These are phyloP conservation scores for Isaurus tuberculatus DNA, from an alignment of 92 coral and sea anemone species.

Conservation along the genomic window DNA sequence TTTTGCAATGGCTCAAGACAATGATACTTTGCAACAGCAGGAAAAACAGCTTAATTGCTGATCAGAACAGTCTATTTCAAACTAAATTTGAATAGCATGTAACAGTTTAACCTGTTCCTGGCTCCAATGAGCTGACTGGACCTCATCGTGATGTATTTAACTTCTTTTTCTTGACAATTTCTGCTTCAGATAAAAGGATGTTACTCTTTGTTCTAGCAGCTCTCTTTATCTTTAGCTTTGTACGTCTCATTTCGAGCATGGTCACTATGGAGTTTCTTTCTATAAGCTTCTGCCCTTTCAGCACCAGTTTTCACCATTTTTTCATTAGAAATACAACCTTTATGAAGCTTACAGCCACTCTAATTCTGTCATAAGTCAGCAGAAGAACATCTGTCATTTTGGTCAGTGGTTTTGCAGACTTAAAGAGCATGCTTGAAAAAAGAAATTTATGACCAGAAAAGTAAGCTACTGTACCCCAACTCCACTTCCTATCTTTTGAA, in stretches of 20 bases:
- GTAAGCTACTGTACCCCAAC: constrained; percentile 12
- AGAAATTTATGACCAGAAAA: constrained; percentile 1
- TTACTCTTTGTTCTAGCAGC: constrained; percentile 24
- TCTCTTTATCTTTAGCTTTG: constrained; percentile 45
- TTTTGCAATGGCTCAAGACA: constrained; percentile 65
- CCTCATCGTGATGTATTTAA: constrained; percentile 65
- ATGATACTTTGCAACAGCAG: constrained; percentile 63
- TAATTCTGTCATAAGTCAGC: constrained; percentile 26
- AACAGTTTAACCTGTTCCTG: constrained; percentile 69
- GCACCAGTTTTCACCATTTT: constrained; percentile 42
- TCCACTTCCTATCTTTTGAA: constrained; percentile 1
- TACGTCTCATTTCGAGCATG: constrained; percentile 38
- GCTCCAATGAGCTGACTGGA: constrained; percentile 77
- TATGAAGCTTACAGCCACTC: constrained; percentile 9
- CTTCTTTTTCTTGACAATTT: constrained; percentile 50
- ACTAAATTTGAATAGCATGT: too few species aligned
- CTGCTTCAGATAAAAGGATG: constrained; percentile 13
- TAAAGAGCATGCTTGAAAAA: constrained; percentile 16
- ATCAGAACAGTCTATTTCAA: too few species aligned
- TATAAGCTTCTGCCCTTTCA: constrained; percentile 50
- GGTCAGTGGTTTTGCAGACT: constrained; percentile 27
- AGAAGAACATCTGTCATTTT: too few species aligned
- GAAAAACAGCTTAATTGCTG: constrained; percentile 54
- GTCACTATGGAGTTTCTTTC: constrained; percentile 46
- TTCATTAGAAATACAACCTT: not conserved